These are phyloP conservation scores for Carollia perspicillata DNA, from an alignment of 2,113 vertebrate species.

Conservation along the genomic window DNA sequence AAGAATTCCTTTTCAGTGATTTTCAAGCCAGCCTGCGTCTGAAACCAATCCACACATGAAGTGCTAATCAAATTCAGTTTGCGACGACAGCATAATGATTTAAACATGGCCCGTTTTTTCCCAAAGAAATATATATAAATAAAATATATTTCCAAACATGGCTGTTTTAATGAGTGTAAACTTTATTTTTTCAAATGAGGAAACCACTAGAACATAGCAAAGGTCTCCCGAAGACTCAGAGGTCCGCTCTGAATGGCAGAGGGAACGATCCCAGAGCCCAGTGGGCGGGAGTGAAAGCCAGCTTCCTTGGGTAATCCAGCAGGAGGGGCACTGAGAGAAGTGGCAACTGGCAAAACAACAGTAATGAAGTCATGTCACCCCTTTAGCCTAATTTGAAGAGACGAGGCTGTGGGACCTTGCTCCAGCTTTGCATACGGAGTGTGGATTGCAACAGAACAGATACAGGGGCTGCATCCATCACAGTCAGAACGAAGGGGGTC, in stretches of 20 bases:
- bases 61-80: constrained; percentile 43
- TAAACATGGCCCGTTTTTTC: constrained; percentile 72
- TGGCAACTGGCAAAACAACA: constrained; percentile 14
- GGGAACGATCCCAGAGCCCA: neutral
- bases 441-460: neutral
- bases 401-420: neutral
- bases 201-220: neutral
- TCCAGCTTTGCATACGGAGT: neutral
- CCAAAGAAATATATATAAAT: constrained; percentile 36
- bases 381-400: constrained; percentile 60
- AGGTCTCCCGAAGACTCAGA: constrained; percentile 1
- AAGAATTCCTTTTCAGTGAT: constrained; percentile 49
- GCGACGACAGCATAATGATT: constrained; percentile 42
- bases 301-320: neutral
- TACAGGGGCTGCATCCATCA: fast-evolving
- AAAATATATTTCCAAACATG: constrained; percentile 57
- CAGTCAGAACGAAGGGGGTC: fast-evolving
- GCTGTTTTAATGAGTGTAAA: constrained; percentile 55
- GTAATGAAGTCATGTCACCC: constrained; percentile 63
- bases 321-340: constrained; percentile 21
- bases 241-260: neutral
- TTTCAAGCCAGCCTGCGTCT: constrained; percentile 62
- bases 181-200: constrained; percentile 42
- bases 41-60: constrained; percentile 11
- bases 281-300: neutral